phyloP scores from a whole-genome alignment of 1,140 invertebrate species.

The Radopholus similis region DNA sequence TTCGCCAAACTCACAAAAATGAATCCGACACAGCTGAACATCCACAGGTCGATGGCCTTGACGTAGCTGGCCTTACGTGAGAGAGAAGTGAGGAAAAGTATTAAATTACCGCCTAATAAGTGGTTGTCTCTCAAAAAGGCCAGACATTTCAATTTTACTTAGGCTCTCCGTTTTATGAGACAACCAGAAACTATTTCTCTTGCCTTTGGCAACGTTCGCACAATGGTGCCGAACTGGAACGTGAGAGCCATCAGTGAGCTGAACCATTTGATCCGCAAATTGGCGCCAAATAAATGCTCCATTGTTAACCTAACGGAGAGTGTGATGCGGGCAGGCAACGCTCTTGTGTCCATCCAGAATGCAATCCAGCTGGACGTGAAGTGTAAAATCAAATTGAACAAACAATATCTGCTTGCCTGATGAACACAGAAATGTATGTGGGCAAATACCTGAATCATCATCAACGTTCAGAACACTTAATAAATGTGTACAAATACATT shows the following conservation, averaged over 20 bases:
- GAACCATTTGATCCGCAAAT: slow-evolving; percentile 9
- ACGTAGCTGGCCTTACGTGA: slow-evolving; percentile 45
- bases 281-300: slow-evolving; percentile 9
- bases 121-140: too few species aligned
- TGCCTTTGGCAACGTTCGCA: slow-evolving; percentile 51
- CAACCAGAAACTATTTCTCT: neutral
- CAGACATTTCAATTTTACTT: too few species aligned
- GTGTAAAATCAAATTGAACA: neutral
- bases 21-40: slow-evolving; percentile 58
- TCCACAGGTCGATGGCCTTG: slow-evolving; percentile 55
- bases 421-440: slow-evolving; percentile 57
- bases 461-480: neutral
- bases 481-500: neutral
- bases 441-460: slow-evolving; percentile 51
- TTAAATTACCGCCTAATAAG: too few species aligned
- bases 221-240: slow-evolving; percentile 60
- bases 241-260: slow-evolving; percentile 56
- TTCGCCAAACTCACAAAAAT: slow-evolving; percentile 33
- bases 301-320: slow-evolving; percentile 38
- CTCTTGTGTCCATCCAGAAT: slow-evolving; percentile 60
- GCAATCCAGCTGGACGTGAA: slow-evolving; percentile 45
- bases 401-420: slow-evolving; percentile 32
- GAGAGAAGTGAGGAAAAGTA: too few species aligned
- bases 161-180: slow-evolving; percentile 7
- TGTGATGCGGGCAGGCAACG: slow-evolving; percentile 52